Base-by-base conservation (phyloP, 2,888 invertebrate species). In the Cabera pusaria region DNA sequence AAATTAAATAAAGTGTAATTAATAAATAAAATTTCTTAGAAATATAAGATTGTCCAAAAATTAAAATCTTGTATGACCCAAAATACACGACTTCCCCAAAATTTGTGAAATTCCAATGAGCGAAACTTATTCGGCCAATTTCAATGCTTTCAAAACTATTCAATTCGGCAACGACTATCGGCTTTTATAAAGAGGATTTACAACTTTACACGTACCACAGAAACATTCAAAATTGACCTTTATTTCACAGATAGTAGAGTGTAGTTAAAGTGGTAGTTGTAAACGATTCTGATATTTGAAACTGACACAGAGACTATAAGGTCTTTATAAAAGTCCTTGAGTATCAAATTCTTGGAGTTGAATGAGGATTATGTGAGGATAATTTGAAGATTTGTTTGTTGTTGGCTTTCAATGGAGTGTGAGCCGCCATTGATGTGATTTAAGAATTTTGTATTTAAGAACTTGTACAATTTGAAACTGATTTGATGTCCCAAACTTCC, bases 71-170 rank as follows among this genome's bases (percentile, higher is more conserved):
- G n/a, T n/a, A n/a, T n/a, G n/a, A n/a, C n/a, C n/a, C n/a, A n/a
- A n/a, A n/a, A n/a, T n/a, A n/a, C n/a, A n/a, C n/a, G n/a, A n/a
- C n/a, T n/a, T n/a, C n/a, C n/a, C n/a, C n/a, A n/a, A n/a, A n/a
- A n/a, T n/a, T n/a, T n/a, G n/a, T n/a, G n/a, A n/a, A n/a, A n/a
- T n/a, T n/a, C n/a, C n/a, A n/a, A n/a, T 59, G 62, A 63, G 71
- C 67, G 67, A 57, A 68, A 56, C 76, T 78, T 71, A 80, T 66
- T 66, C 78, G 57, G 63, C 66, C 72, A 77, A 78, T 81, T 81
- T 74, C 63, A 66, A 66, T 29, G 62, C 68, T 59, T 60, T 56
- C 63, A 62, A 69, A 68, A 64, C 75, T 63, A 58, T 67, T 58
- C 52, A 69, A 76, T 64, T 68, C 77, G 71, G 80, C 69, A 55